Base-by-base conservation (phyloP, 2,888 invertebrate species). In the Tortrix viridana region DNA sequence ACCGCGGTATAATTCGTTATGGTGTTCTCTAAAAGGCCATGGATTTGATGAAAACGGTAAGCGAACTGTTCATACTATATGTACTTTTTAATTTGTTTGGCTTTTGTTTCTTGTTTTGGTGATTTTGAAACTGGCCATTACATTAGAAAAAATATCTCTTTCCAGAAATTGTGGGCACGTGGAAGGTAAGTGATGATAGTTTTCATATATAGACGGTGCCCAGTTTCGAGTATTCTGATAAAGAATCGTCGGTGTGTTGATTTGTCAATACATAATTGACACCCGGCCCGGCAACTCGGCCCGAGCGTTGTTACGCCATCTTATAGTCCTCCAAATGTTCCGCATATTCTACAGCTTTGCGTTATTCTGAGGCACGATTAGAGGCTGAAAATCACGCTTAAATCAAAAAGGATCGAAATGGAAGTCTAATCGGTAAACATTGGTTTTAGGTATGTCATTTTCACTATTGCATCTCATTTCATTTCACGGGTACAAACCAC, bases 21-120 rank as follows among this genome's bases (percentile, higher is more conserved):
- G 93, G 89, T 92, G 92, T 86, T 86, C 86, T 82, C 81, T 82
- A 91, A 86, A 85, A 91, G 92, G 92, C 92, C 89, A 93, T 93
- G 93, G 93, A 93, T 93, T 89, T 92, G 86, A 91, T 92, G 91
- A 93, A 93, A 92, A 91, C 92, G 92, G 93, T 93, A 90, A 93
- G 89, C 73, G 69, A 65, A 71, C 72, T 81, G 82, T 73, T 82
- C 79, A 71, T 79, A 75, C 76, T 78, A 79, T 71, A 79, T 81
- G 78, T 79, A 74, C 75, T 79, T 74, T 76, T 75, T 80, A 83
- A 85, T 85, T 84, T 88, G 90, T 92, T 92, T 92, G 89, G 90
- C 91, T 91, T 92, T 91, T 92, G 92, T 92, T 92, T 91, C 92
- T 92, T 92, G 92, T 92, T 92, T 91, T 92, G 92, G 89, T 92